Evolutionary conservation across 2,113 vertebrate species (phyloP).

Genomic region (Cricetomys ansorgei): DNA sequence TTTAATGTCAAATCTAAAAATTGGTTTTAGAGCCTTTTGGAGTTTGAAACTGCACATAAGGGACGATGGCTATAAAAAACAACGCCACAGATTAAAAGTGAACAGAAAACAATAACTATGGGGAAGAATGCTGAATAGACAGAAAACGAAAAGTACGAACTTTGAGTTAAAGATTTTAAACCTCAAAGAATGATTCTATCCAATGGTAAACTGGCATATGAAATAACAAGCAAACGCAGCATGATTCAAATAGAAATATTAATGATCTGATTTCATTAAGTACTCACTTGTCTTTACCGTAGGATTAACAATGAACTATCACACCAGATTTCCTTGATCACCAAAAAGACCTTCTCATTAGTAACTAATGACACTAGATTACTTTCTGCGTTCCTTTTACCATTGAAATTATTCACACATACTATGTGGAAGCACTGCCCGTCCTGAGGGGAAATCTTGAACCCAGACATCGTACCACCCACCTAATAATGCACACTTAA

Average conservation of each 20-base stretch:
- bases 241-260: slow-evolving; percentile 55
- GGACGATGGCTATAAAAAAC: neutral
- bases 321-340: slow-evolving; percentile 42
- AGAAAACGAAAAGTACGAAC: slow-evolving; percentile 22
- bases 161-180: slow-evolving; percentile 37
- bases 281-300: slow-evolving; percentile 31
- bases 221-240: slow-evolving; percentile 53
- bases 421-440: slow-evolving; percentile 28
- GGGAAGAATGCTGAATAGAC: neutral
- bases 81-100: slow-evolving; percentile 21
- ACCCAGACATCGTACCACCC: slow-evolving; percentile 43
- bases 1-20: slow-evolving; percentile 43
- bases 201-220: slow-evolving; percentile 10
- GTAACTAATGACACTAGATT: slow-evolving; percentile 16
- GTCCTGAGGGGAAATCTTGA: slow-evolving; percentile 27
- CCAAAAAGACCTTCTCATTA: slow-evolving; percentile 57
- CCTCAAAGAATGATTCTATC: slow-evolving; percentile 21
- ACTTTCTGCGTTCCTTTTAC: slow-evolving; percentile 52
- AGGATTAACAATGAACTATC: slow-evolving; percentile 43
- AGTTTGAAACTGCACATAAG: slow-evolving; percentile 31
- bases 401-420: slow-evolving; percentile 52
- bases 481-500: slow-evolving; percentile 66
- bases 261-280: slow-evolving; percentile 44
- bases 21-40: slow-evolving; percentile 19
- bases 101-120: slow-evolving; percentile 43